Base-by-base conservation (phyloP, 1,140 invertebrate species). In the Drosophila neocordata region DNA sequence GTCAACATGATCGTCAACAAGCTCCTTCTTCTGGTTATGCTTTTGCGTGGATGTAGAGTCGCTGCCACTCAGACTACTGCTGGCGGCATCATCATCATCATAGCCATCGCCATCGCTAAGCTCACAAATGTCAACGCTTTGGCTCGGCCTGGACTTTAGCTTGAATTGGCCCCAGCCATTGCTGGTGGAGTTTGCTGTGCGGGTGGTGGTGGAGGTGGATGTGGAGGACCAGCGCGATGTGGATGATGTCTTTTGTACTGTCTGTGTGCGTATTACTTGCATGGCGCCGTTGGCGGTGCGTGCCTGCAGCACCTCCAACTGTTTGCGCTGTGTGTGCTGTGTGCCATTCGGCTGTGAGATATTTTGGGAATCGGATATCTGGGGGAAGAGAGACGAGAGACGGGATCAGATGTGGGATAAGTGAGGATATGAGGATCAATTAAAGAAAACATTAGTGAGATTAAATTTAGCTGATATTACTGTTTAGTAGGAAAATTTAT, bases 261-360 rank as follows among this genome's bases (percentile, higher is more conserved):
- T 93, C 61, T 93, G 92, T 44, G 93, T 92, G 83, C 93, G 92
- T 77, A 93, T 92, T 63, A 93, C 93, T 79, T 93, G 93, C 77
- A 93, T 81, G 60, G 91, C 90, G 60, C 92, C 92, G 64, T 92
- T 92, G 58, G 92, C 91, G 65, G 92, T 91, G 65, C 91, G 92
- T 44, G 91, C 90, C 72, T 93, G 92, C 66, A 93, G 91, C 59
- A 93, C 93, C 85, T 93, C 92, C 73, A 93, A 90, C 77, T 93
- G 92, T 77, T 93, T 92, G 69, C 92, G 92, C 74, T 93, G 92
- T 77, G 90, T 92, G 72, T 92, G 92, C 77, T 93, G 92, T 73
- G 85, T 92, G 75, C 91, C 91, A 37, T 92, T 90, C 35, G 91
- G 79, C 67, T 92, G 85, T 82, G 90, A 90, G 63, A 92, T 90